Evolutionary conservation across 2,888 invertebrate species (phyloP).

Genomic region (Ischnura elegans): DNA sequence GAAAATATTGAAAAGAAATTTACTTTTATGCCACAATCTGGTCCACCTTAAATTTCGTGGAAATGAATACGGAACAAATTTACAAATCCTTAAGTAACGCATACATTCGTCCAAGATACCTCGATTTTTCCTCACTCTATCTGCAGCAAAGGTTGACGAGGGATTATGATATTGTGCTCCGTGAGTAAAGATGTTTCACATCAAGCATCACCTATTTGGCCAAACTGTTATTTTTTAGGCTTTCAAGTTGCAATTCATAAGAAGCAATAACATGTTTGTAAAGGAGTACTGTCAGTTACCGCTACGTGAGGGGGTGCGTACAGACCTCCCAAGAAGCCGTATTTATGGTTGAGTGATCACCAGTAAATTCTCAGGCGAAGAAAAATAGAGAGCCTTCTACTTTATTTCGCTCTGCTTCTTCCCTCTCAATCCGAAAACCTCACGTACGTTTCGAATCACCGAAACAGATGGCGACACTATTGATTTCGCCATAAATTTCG

Average conservation of each 20-base stretch:
- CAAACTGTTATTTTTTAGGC: background rate
- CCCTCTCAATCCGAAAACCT: background rate
- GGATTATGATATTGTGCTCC: no score
- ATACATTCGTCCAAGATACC: no score
- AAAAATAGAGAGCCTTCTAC: background rate
- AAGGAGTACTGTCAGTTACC: background rate
- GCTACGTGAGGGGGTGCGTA: background rate
- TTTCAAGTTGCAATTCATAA: background rate
- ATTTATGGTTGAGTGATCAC: background rate
- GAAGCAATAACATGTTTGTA: background rate
- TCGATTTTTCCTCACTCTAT: no score
- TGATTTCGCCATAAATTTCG: background rate
- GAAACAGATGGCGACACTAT: conserved; percentile 19
- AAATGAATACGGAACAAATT: no score
- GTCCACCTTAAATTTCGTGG: no score
- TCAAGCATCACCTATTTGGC: no score
- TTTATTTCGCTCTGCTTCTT: background rate
- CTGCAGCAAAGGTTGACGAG: no score
- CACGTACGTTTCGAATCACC: background rate
- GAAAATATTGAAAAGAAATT: no score
- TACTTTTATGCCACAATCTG: no score
- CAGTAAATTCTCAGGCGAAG: background rate
- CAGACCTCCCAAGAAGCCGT: background rate
- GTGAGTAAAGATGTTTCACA: no score
- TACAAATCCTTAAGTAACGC: no score